These are phyloP conservation scores for Protodeltote pygarga DNA, from an alignment of 2,888 invertebrate species.

Conservation along the genomic window DNA sequence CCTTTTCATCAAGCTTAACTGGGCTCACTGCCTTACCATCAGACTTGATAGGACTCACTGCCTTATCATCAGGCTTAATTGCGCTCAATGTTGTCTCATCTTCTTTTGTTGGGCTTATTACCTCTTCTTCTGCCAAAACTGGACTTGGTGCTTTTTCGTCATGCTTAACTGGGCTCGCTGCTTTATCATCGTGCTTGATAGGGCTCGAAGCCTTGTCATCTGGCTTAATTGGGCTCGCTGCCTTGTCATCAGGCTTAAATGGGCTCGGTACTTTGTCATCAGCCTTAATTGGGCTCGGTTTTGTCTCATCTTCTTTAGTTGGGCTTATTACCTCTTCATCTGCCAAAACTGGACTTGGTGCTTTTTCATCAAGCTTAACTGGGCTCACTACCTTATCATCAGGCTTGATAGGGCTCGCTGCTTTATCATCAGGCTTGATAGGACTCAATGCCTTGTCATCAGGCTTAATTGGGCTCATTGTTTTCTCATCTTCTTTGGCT, in stretches of 20 bases:
- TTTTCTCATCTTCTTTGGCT: constrained; percentile 5
- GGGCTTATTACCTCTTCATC: constrained; percentile 8
- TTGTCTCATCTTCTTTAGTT: constrained; percentile 4
- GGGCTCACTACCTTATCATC: neutral
- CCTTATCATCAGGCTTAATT: constrained; percentile 1
- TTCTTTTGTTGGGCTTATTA: constrained; percentile 16
- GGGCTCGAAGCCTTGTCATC: constrained; percentile 26
- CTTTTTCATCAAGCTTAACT: constrained; percentile 2
- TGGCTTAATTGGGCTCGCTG: neutral
- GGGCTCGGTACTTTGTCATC: constrained; percentile 9
- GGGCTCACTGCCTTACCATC: constrained; percentile 20
- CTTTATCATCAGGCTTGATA: neutral
- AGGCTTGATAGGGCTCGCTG: neutral
- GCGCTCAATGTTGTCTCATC: constrained; percentile 13
- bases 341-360: neutral
- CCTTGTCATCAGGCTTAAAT: constrained; percentile 7
- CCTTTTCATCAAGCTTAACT: neutral
- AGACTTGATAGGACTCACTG: constrained; percentile 7
- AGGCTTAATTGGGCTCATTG: constrained; percentile 10
- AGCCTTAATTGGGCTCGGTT: constrained; percentile 17
- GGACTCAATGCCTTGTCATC: constrained; percentile 7
- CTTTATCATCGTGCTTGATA: constrained; percentile 5
- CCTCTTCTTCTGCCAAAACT: constrained; percentile 21
- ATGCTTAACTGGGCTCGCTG: constrained; percentile 3
- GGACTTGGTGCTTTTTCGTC: constrained; percentile 24